Conservation (phyloP, 2,888 invertebrate genomes). For the Idaea aversata region DNA sequence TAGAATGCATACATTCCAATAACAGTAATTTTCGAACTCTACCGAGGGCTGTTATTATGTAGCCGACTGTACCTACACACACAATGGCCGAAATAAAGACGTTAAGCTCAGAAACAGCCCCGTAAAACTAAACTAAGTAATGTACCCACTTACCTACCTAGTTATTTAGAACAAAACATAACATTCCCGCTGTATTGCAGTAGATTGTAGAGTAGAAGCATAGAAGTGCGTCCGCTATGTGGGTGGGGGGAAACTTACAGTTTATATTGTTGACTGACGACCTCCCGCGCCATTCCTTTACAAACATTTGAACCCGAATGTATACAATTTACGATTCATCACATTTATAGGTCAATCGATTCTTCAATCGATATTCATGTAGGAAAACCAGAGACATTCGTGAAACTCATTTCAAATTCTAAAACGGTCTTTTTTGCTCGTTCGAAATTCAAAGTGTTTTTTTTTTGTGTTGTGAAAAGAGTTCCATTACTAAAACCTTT, state of each 20-base stretch:
- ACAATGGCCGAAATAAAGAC: too few species aligned
- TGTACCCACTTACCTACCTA: too few species aligned
- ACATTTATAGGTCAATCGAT: slow-evolving; percentile 15
- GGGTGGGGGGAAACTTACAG: slow-evolving; percentile 53
- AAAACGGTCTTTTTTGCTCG: neutral
- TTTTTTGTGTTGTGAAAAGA: neutral
- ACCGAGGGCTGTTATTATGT: too few species aligned
- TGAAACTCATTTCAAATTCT: neutral
- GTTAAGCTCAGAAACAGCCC: too few species aligned
- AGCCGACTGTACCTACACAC: too few species aligned
- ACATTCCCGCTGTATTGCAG: slow-evolving; percentile 16
- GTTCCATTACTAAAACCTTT: slow-evolving; percentile 8
- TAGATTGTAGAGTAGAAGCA: slow-evolving; percentile 18
- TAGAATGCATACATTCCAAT: too few species aligned
- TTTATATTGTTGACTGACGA: slow-evolving; percentile 56
- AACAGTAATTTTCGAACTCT: too few species aligned
- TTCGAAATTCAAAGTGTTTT: slow-evolving; percentile 1
- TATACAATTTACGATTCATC: slow-evolving; percentile 26
- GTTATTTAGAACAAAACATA: neutral
- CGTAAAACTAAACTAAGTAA: too few species aligned
- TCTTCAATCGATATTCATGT: neutral
- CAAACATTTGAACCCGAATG: slow-evolving; percentile 43
- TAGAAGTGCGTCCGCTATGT: slow-evolving; percentile 17
- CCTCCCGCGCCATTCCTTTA: slow-evolving; percentile 49
- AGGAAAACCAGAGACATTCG: neutral